A percentile compares a stretch with the other conserved stretches of the same genome.
Evolutionary conservation across 2,113 vertebrate species (phyloP).

Genomic region (Herpetotheres cachinnans): DNA sequence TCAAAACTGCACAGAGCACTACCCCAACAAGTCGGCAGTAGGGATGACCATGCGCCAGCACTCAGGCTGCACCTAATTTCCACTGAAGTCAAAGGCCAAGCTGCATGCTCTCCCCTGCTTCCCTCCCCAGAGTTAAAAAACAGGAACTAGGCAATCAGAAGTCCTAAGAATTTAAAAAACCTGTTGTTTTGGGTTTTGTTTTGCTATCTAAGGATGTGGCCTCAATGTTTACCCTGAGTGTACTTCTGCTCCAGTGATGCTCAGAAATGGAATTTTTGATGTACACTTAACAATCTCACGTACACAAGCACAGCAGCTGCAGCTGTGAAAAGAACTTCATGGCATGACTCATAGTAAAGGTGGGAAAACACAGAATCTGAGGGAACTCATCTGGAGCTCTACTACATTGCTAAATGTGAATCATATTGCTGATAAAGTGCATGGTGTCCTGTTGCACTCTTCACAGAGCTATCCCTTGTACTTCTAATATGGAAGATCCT

Average conservation of each 20-base stretch:
- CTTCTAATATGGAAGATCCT: neutral
- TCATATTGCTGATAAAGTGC: neutral
- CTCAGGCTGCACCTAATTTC: neutral
- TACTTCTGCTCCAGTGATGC: neutral
- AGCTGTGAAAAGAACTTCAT: slow-evolving; percentile 3
- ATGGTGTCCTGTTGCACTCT: neutral
- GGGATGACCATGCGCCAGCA: neutral
- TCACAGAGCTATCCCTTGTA: neutral
- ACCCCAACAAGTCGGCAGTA: neutral
- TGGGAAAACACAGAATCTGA: neutral
- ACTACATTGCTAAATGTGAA: neutral
- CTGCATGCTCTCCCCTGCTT: neutral
- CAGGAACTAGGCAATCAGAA: neutral
- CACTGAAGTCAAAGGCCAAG: neutral
- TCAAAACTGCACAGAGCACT: neutral
- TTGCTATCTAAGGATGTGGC: neutral
- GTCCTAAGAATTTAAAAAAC: neutral
- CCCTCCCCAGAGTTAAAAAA: neutral
- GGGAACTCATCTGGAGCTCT: neutral
- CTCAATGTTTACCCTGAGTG: neutral
- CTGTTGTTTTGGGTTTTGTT: neutral
- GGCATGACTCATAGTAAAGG: neutral
- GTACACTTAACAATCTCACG: neutral
- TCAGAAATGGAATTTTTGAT: neutral
- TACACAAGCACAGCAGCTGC: neutral